phyloP scores from a whole-genome alignment of 2,113 vertebrate species.

The Hipposideros armiger region DNA sequence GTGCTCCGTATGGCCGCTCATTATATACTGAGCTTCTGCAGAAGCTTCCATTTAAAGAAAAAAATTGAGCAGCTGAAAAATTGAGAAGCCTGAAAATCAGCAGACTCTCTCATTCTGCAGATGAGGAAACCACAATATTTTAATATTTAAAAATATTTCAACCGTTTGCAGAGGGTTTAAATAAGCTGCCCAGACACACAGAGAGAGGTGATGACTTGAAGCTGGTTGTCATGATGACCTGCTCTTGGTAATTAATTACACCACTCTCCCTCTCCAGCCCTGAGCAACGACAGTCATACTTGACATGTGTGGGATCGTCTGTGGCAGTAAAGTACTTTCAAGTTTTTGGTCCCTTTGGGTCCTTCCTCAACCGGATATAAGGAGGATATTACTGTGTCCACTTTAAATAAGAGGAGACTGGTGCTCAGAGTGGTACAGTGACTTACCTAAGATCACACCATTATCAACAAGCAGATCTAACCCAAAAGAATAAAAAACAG shows the following conservation, averaged over 20 bases:
- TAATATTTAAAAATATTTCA: constrained; percentile 2
- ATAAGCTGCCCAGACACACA: background rate
- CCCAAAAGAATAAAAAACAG: background rate
- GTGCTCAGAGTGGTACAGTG: background rate
- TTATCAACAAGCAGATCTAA: background rate
- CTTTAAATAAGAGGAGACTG: background rate
- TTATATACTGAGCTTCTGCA: background rate
- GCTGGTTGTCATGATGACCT: background rate
- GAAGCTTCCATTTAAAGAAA: background rate
- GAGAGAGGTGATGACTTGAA: background rate
- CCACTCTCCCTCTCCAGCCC: background rate
- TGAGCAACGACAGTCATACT: background rate
- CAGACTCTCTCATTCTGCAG: background rate
- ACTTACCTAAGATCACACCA: constrained; percentile 4
- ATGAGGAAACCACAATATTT: background rate
- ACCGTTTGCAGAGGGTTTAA: background rate
- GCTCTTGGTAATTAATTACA: background rate
- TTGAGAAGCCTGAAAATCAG: background rate
- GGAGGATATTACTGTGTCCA: background rate
- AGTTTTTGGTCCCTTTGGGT: background rate
- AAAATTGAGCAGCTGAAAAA: background rate
- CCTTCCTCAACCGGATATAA: background rate
- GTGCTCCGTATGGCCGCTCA: background rate
- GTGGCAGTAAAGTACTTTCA: background rate
- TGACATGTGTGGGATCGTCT: background rate